Evolutionary conservation across 2,888 invertebrate genomes (phyloP), one percentile per base, ranked within the genome.

Genomic region (Dryadula phaetusa): DNA sequence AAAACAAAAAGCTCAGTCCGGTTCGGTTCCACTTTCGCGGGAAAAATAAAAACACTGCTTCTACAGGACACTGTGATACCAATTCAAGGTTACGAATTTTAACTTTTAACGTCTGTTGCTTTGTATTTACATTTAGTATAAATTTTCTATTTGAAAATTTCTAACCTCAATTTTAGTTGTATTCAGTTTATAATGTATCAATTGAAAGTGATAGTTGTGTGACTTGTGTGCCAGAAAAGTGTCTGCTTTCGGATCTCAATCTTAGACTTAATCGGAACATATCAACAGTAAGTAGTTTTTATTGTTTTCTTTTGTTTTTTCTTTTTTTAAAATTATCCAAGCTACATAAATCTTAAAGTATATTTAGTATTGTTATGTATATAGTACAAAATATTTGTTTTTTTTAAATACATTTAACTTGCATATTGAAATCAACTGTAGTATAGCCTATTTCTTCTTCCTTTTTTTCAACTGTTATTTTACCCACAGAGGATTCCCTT

Each of bases 1-100:
- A 84, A 85, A 76, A 82, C 77, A 80, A 86, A 83, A 84, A 82
- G 72, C 70, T 69, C 76, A 75, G 81, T 79, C 87, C 87, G 89
- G 88, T 89, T 86, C 83, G 67, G 78, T 76, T 78, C 77, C 75
- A 78, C 78, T 77, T 77, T 74, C 76, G 81, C 76, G 81, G 78
- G 75, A 78, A 79, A 77, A 80, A 80, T 76, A 78, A 82, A 81
- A 81, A 72, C 74, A 73, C 72, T 71, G 70, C 69, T 67, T 61
- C 69, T 75, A 69, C 71, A 73, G 69, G 70, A 70, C 70, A 71
- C 44, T 66, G 71, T 53, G 67, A 58, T 44, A 58, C 22, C 12
- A 14, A 37, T 34, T 46, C 70, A 70, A 70, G 64, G 67, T 62
- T 70, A 69, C 67, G 68, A 75, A 76, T 72, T 75, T 76, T 5